These are phyloP conservation scores for Pemphigus obesinymphae DNA, from an alignment of 1,140 invertebrate species.

Conservation along the genomic window DNA sequence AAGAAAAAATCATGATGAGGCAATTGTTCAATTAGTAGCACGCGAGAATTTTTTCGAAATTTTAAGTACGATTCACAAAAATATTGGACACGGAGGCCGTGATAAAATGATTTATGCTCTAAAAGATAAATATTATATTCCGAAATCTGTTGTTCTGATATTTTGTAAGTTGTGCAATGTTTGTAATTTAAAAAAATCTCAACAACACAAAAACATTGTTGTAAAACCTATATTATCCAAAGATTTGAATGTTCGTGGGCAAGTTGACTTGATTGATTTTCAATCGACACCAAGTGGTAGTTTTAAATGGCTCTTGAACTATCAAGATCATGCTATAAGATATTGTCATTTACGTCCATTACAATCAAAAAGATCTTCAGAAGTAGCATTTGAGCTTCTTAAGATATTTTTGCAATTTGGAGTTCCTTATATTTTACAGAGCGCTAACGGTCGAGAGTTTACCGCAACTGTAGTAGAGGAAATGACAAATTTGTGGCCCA, in stretches of 20 bases:
- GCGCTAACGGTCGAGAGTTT: constrained; percentile 42
- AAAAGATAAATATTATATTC: background rate
- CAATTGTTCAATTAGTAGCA: too few species aligned
- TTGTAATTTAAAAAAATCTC: background rate
- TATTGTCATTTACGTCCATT: background rate
- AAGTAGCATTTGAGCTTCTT: background rate
- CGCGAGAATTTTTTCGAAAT: too few species aligned
- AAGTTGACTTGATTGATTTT: constrained; percentile 1
- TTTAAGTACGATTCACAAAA: too few species aligned
- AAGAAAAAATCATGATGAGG: too few species aligned
- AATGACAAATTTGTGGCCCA: constrained; percentile 47
- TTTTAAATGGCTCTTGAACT: constrained; percentile 12
- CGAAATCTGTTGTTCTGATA: background rate
- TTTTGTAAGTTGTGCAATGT: background rate
- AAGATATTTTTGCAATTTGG: background rate
- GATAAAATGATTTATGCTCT: too few species aligned
- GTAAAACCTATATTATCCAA: background rate
- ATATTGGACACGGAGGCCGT: background rate
- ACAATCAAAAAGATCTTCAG: background rate
- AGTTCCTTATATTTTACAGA: background rate
- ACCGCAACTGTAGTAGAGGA: constrained; percentile 41
- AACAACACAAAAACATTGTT: background rate
- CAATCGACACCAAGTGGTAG: background rate
- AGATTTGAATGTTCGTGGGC: background rate
- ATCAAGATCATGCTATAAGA: background rate